These are phyloP conservation scores for Acrossocheilus fasciatus DNA, from an alignment of 2,797 vertebrate species.

Conservation along the genomic window DNA sequence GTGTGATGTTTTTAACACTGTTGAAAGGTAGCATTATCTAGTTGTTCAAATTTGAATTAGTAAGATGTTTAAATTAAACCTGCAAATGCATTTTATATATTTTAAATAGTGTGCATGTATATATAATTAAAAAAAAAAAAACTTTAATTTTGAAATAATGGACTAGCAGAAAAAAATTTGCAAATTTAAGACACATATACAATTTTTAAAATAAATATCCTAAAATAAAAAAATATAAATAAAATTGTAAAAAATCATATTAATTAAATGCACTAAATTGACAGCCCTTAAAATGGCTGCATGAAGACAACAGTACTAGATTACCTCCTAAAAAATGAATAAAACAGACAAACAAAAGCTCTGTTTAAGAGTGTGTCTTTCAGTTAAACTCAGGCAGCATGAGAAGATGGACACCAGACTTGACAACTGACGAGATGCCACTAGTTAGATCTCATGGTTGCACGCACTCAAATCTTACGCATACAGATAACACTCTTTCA, in stretches of 20 bases:
- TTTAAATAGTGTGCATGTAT: neutral
- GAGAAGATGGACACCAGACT: slow-evolving; percentile 21
- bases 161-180: neutral
- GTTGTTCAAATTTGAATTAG: neutral
- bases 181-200: neutral
- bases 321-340: neutral
- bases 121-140: neutral
- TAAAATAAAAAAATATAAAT: neutral
- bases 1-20: neutral
- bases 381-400: neutral
- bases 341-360: neutral
- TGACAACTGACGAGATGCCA: slow-evolving; percentile 7
- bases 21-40: neutral
- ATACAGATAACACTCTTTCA: slow-evolving; percentile 13
- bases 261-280: neutral
- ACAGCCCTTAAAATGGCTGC: neutral
- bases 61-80: neutral
- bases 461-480: neutral
- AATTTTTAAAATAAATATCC: neutral
- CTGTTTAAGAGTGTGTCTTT: neutral
- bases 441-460: neutral
- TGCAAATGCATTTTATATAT: neutral
- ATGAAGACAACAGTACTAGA: neutral
- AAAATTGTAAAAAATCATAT: neutral
- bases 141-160: neutral